phyloP scores from a whole-genome alignment of 1,140 invertebrate species.

The Muscidifurax raptorellus region DNA sequence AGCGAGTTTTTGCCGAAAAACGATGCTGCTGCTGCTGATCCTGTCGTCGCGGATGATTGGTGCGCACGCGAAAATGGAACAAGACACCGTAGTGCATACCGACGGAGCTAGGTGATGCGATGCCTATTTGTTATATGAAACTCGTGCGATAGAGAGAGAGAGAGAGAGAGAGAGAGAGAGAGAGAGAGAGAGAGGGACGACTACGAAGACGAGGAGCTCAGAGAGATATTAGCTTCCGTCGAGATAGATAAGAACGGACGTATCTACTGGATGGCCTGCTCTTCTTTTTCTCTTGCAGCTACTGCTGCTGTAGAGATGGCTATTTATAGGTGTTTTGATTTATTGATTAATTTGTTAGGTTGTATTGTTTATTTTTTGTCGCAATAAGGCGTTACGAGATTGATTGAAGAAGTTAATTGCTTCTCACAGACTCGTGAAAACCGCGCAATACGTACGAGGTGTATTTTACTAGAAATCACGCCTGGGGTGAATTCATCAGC shows the following conservation, averaged over 20 bases:
- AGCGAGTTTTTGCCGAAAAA: constrained; percentile 20
- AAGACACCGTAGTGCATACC: constrained; percentile 55
- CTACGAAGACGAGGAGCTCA: not conserved
- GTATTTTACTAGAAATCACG: not conserved
- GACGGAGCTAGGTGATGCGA: constrained; percentile 46
- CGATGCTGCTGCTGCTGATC: constrained; percentile 33
- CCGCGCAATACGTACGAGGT: too few species aligned
- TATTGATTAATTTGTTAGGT: not conserved
- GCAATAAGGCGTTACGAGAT: too few species aligned
- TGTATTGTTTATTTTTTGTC: too few species aligned
- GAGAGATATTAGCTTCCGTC: not conserved
- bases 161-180: too few species aligned
- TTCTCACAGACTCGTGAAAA: not conserved
- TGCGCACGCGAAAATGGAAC: constrained; percentile 66
- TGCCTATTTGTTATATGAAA: constrained; percentile 64
- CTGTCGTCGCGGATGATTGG: constrained; percentile 71
- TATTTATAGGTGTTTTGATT: not conserved
- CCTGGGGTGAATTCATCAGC: constrained; percentile 11
- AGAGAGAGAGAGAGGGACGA: not conserved
- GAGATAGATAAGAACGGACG: not conserved
- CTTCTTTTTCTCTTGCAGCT: not conserved
- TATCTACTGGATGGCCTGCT: not conserved
- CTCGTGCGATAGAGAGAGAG: constrained; percentile 23
- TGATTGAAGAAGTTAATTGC: not conserved
- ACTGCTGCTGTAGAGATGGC: too few species aligned